Base-by-base conservation (phyloP, 1,140 invertebrate species). In the Meloidogyne hapla region DNA sequence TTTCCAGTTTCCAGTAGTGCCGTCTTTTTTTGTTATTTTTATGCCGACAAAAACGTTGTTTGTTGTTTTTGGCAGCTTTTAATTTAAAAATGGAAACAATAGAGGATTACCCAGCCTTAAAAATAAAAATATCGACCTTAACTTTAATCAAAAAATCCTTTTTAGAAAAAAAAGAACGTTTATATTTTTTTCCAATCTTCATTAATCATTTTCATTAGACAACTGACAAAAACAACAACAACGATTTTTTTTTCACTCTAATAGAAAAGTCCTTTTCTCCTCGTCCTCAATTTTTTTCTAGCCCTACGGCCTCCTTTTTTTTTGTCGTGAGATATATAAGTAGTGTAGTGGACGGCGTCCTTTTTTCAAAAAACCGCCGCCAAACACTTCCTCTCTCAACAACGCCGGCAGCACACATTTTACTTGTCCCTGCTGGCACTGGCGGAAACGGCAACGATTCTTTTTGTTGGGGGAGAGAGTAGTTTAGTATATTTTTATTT, bases 361-460 rank as follows among this genome's bases (percentile, higher is more conserved):
- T 56, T 56, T 56, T 56, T 56, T 56, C 48, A 56, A 56, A 56
- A 56, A 56, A 56, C 48, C 48, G 48, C 48, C 48, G 48, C 48
- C 48, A 56, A 56, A 56, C 48, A 56, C 48, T 56, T 56, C n/a
- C 48, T n/a, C n/a, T 1, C 18, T n/a, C 18, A n/a, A n/a, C 5
- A n/a, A 56, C n/a, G 48, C n/a, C 18, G 18, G 12, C 48, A 56
- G 48, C 48, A 56, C 48, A 56, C 48, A 42, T 42, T 38, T 38
- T 48, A n/a, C n/a, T 56, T 56, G n/a, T 56, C 48, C 48, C 48
- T 56, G 18, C 8, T 5, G 48, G 18, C n/a, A 33, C 33, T 33
- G 48, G 18, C 48, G 48, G 48, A 56, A 56, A 56, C n/a, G 48
- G 18, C 48, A 56, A 56, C 4, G 18, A 56, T 1, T 56, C 13